These are phyloP conservation scores for Scomber colias DNA, from an alignment of 2,113 vertebrate genomes.

Conservation along the genomic window DNA sequence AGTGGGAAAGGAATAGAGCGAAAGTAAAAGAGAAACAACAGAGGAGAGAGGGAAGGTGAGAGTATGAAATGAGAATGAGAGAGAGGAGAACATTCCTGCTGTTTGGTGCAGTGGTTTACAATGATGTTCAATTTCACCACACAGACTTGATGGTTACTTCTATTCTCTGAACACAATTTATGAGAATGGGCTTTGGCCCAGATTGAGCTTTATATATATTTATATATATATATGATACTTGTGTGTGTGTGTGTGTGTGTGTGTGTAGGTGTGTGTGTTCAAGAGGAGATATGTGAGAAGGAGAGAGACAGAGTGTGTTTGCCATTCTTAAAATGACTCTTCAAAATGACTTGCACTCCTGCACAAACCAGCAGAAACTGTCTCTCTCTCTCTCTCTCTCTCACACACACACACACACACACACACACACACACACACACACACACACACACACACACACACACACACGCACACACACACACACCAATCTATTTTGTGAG, in stretches of 20 bases:
- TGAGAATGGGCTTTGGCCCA: constrained; percentile 50
- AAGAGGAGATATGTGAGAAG: not conserved
- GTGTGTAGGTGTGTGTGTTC: not conserved
- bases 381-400: no score
- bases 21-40: not conserved
- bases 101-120: constrained; percentile 55
- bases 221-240: not conserved
- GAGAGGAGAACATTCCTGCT: not conserved
- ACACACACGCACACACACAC: constrained; percentile 38
- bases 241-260: constrained; percentile 8
- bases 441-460: constrained; percentile 26
- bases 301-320: constrained; percentile 11
- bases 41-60: constrained; percentile 6
- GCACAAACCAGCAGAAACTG: constrained; percentile 13
- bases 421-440: not conserved
- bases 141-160: constrained; percentile 50
- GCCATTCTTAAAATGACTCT: constrained; percentile 65
- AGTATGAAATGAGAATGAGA: constrained; percentile 14
- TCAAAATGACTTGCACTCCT: constrained; percentile 56
- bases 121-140: constrained; percentile 68
- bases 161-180: constrained; percentile 64
- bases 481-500: constrained; percentile 67
- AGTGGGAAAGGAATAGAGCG: constrained; percentile 12
- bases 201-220: constrained; percentile 53
- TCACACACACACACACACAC: no score